A percentile compares a stretch with the other conserved stretches of the same genome.
These are phyloP conservation scores for Siderastrea siderea DNA, from an alignment of 92 coral and sea anemone species.

Conservation along the genomic window DNA sequence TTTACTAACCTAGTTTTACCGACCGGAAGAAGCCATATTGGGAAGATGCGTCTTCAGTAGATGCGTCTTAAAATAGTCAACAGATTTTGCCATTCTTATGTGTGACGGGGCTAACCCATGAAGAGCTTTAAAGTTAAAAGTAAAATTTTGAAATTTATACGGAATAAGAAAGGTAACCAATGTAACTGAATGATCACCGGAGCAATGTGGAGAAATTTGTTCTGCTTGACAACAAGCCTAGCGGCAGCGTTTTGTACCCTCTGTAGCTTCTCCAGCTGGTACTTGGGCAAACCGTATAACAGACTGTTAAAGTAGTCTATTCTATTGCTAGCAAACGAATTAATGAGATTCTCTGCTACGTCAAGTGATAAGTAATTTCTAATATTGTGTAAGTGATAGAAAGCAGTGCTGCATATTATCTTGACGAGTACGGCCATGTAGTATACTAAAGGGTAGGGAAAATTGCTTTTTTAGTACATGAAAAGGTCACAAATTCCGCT, in stretches of 20 bases:
- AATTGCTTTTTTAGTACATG: no score
- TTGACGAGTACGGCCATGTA: slow-evolving; percentile 41
- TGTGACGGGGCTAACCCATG: slow-evolving; percentile 19
- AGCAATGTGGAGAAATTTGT: slow-evolving; percentile 28
- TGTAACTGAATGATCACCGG: slow-evolving; percentile 23
- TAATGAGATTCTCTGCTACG: slow-evolving; percentile 27
- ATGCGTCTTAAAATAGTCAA: no score
- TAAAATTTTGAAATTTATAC: slow-evolving; percentile 29
- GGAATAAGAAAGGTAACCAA: slow-evolving; percentile 21
- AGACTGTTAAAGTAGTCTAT: slow-evolving; percentile 52
- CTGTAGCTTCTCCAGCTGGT: slow-evolving; percentile 42
- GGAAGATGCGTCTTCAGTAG: no score
- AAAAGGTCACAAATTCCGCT: no score
- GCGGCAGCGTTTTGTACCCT: slow-evolving; percentile 42
- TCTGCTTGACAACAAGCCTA: background rate
- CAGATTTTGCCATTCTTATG: no score
- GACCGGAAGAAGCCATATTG: no score
- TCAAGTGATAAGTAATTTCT: slow-evolving; percentile 40
- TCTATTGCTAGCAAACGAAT: slow-evolving; percentile 31
- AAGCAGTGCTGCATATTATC: slow-evolving; percentile 32
- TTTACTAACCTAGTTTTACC: no score
- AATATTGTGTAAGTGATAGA: slow-evolving; percentile 45
- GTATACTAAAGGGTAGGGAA: no score
- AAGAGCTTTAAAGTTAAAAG: no score
- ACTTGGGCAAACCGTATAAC: slow-evolving; percentile 32